Conservation (phyloP, 2,797 vertebrate genomes). For the Heteromormyrus szaboi region DNA sequence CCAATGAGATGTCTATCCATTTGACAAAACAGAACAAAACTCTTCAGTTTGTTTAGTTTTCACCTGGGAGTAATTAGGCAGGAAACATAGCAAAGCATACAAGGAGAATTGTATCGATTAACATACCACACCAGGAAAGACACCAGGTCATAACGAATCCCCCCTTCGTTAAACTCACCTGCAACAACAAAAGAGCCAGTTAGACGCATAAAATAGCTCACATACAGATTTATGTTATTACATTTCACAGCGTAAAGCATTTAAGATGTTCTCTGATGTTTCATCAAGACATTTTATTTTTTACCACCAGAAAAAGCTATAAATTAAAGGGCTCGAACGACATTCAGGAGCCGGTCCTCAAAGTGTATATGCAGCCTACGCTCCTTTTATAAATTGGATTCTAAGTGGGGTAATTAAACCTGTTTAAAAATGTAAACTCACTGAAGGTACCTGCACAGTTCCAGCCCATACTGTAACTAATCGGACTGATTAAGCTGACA, state of each 20-base stretch:
- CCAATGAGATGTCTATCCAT: neutral
- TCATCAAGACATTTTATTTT: neutral
- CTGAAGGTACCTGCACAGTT: neutral
- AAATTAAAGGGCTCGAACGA: neutral
- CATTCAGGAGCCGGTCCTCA: neutral
- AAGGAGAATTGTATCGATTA: neutral
- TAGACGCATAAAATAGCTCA: neutral
- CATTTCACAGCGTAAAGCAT: neutral
- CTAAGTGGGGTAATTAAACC: conserved; percentile 19
- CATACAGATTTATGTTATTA: neutral
- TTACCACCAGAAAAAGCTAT: neutral
- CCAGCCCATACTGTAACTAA: neutral
- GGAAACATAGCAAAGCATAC: neutral
- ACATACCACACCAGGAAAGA: conserved; percentile 6
- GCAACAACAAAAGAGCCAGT: neutral
- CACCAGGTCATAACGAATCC: neutral
- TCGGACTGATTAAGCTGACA: conserved; percentile 6
- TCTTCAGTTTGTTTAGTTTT: neutral
- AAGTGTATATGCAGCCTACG: neutral
- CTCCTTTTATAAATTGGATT: conserved; percentile 14
- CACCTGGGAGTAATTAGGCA: neutral
- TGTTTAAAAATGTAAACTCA: conserved; percentile 16
- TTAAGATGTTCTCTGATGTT: neutral
- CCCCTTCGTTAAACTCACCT: conserved; percentile 18
- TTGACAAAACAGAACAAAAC: neutral